Conservation (phyloP, 2,797 vertebrate genomes). For the Pseudochromis fuscus region DNA sequence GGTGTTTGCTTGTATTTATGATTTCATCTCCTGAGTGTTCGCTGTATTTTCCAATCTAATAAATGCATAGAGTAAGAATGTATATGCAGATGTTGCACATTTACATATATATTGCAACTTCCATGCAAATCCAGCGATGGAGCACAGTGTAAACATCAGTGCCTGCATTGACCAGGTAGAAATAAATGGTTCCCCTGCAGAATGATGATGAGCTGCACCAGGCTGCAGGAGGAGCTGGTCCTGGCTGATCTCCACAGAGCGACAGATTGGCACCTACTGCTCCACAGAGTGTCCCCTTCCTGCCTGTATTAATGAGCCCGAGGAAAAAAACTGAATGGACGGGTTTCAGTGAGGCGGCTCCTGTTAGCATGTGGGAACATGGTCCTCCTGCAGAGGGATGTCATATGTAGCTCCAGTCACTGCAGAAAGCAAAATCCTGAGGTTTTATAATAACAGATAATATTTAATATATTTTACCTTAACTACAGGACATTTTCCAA, state of each 20-base stretch:
- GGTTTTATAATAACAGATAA: neutral
- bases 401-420: conserved; percentile 37
- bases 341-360: conserved; percentile 50
- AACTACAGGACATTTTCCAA: too few relatives aligned
- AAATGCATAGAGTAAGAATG: conserved; percentile 37
- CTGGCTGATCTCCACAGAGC: conserved; percentile 78
- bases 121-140: conserved; percentile 40
- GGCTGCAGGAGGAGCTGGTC: conserved; percentile 59
- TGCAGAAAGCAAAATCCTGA: neutral
- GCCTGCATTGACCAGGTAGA: conserved; percentile 19
- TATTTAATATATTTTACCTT: too few relatives aligned
- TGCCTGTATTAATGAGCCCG: conserved; percentile 76
- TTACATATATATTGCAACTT: conserved; percentile 77
- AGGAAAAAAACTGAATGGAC: conserved; percentile 70
- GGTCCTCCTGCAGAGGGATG: conserved; percentile 41
- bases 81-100: conserved; percentile 60
- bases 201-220: conserved; percentile 49
- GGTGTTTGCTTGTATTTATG: conserved; percentile 29
- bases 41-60: conserved; percentile 41
- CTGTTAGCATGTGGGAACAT: conserved; percentile 36
- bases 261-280: conserved; percentile 82
- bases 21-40: conserved; percentile 22
- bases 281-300: conserved; percentile 79
- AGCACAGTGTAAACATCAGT: conserved; percentile 56
- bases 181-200: conserved; percentile 50